Conservation (phyloP, 2,113 vertebrate genomes). For the Apteryx mantelli region DNA sequence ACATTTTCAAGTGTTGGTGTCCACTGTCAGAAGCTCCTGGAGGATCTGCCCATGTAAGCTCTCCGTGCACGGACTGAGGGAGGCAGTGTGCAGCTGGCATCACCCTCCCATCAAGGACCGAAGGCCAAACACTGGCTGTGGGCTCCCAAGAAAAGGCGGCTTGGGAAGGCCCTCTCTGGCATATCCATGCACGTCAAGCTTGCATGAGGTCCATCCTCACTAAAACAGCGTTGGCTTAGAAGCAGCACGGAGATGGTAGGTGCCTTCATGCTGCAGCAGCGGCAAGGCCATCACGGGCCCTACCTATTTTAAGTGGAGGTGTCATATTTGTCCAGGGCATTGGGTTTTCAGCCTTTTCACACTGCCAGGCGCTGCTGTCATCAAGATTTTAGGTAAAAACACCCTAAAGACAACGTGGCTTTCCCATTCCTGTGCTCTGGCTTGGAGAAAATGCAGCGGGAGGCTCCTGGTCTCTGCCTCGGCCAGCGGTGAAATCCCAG, state of each 20-base stretch:
- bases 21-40: background rate
- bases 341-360: background rate
- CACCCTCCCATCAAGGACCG: too few relatives aligned
- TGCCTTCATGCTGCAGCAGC: background rate
- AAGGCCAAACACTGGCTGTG: background rate
- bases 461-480: background rate
- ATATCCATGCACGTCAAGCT: too few relatives aligned
- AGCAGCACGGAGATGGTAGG: background rate
- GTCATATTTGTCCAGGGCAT: too few relatives aligned
- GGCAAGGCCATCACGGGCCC: background rate
- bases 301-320: too few relatives aligned
- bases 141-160: background rate
- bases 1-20: background rate
- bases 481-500: background rate
- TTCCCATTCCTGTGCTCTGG: background rate
- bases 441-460: background rate
- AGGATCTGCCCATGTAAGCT: background rate
- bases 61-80: rapidly evolving
- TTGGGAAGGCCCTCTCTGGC: background rate
- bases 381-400: background rate
- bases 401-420: background rate
- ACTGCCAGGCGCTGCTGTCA: background rate
- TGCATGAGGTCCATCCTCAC: background rate
- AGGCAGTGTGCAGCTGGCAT: too few relatives aligned
- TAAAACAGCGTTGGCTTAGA: background rate